Base-by-base conservation (phyloP, 2,113 vertebrate species). In the Anser cygnoides region DNA sequence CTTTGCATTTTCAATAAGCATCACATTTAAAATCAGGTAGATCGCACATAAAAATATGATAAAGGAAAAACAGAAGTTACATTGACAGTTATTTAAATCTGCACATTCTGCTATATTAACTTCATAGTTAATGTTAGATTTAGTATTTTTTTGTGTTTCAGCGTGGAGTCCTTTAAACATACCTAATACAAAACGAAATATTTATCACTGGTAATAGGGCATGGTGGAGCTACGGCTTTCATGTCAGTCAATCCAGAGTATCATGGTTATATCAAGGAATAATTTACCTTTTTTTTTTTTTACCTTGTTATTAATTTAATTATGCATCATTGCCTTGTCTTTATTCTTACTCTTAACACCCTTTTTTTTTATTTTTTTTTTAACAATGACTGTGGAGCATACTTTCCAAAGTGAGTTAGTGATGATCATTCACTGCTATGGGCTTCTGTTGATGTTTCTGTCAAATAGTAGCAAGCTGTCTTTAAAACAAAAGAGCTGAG, bases 141-240 rank as follows among this genome's bases (percentile, higher is more conserved):
- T 50, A 55, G 4, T 46, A 21, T 81, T 97, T 95, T 82, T 85
- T 70, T 89, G 10, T 43, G 26, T 62, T 93, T 95, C 58, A 92
- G 17, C 7, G 57, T 50, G 13, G 22, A 76, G 19, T 35, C 61
- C 49, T 75, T 79, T 72, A 78, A 91, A 43, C 73, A 66, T 7
- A 70, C 18, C 9, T 62, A 44, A 49, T 13, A 66, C 13, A 13
- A 74, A 72, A 5, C 10, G 37, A 89, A 78, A n/a, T 65, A 68
- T 75, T 91, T 93, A 50, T 61, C 59, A 13, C 37, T 46, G 44
- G 10, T 55, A 87, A 66, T 8, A 71, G 10, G 6, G 6, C 37
- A 62, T 0, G 1, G 12, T 41, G n/a, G 18, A 71, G 43, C 65
- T 43, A 33, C 16, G 29, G 65, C 65, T 23, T 67, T 46, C 65